Evolutionary conservation across 2,113 vertebrate species (phyloP).

Genomic region (Recurvirostra avosetta): DNA sequence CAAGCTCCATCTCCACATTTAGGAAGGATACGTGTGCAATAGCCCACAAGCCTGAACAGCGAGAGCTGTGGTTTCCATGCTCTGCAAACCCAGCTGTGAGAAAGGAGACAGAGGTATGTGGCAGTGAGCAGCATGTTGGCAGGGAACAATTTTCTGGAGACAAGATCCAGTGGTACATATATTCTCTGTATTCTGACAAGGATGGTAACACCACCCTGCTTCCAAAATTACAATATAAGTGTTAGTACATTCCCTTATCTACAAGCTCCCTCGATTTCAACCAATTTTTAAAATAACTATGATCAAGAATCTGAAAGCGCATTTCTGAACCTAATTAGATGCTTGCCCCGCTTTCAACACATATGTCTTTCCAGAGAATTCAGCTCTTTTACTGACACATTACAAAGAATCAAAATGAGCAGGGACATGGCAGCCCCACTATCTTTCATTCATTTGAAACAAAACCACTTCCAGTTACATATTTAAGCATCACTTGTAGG

Average conservation of each 20-base stretch:
- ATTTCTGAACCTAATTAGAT: background rate
- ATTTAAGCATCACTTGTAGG: background rate
- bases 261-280: background rate
- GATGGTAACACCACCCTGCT: background rate
- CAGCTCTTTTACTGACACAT: background rate
- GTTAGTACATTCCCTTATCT: background rate
- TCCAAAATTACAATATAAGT: background rate
- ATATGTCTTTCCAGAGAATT: background rate
- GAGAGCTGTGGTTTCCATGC: background rate
- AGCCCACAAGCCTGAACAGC: background rate
- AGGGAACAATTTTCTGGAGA: background rate
- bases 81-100: background rate
- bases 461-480: background rate
- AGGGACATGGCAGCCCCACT: background rate
- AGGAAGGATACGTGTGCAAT: background rate
- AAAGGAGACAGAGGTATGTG: background rate
- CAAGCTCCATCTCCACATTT: background rate
- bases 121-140: background rate
- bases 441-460: background rate
- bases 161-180: background rate
- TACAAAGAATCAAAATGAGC: background rate
- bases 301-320: background rate
- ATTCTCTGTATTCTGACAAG: background rate
- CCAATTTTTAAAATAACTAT: background rate
- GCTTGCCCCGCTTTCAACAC: background rate